These are phyloP conservation scores for Zaprionus vittiger DNA, from an alignment of 1,140 invertebrate genomes.

Conservation along the genomic window DNA sequence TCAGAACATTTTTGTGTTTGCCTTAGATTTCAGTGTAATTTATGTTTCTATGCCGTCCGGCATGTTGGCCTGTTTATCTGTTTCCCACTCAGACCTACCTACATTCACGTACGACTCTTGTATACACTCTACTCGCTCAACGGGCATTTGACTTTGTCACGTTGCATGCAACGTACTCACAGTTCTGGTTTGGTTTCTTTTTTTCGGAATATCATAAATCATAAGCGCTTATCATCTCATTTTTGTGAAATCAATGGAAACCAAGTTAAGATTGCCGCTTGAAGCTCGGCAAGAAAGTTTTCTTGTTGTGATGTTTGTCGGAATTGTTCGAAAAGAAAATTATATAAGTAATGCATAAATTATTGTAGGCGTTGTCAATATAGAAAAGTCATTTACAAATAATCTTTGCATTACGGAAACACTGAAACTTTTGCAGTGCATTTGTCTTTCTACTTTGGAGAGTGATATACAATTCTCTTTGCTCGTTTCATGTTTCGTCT, in stretches of 20 bases:
- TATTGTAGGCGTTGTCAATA: not conserved
- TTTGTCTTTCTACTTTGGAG: not conserved
- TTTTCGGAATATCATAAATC: slow-evolving; percentile 32
- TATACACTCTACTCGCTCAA: slow-evolving; percentile 15
- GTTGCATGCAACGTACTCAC: slow-evolving; percentile 14
- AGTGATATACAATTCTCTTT: not conserved
- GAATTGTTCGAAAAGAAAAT: not conserved
- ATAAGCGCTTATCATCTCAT: slow-evolving; percentile 32
- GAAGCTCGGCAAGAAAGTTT: not conserved
- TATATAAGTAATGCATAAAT: not conserved
- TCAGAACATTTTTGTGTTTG: slow-evolving; percentile 42
- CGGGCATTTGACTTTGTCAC: slow-evolving; percentile 29
- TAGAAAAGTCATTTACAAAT: not conserved
- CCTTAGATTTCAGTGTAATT: slow-evolving; percentile 71
- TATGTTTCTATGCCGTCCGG: slow-evolving; percentile 66
- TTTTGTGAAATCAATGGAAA: not conserved
- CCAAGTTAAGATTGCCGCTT: not conserved
- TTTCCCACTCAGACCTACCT: not conserved
- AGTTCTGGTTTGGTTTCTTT: not conserved
- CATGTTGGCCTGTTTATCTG: slow-evolving; percentile 58
- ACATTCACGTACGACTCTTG: slow-evolving; percentile 1
- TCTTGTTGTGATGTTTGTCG: not conserved
- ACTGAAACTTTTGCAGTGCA: slow-evolving; percentile 18
- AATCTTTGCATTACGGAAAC: not conserved
- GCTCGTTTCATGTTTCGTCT: slow-evolving; percentile 21